These are phyloP conservation scores for Cyrtorhinus lividipennis DNA, from an alignment of 1,140 invertebrate genomes.

Conservation along the genomic window DNA sequence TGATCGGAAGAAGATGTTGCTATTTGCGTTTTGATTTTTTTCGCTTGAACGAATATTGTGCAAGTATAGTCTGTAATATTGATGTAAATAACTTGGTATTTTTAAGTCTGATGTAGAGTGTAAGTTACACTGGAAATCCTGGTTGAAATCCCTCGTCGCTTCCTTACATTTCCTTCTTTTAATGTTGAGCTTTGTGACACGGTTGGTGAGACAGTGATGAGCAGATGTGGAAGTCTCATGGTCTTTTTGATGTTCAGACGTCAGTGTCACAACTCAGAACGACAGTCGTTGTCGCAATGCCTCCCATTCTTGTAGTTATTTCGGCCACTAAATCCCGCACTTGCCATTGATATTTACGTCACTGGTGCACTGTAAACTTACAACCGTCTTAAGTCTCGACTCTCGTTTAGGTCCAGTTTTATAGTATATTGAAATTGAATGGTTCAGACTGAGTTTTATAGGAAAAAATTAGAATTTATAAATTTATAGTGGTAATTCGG, in stretches of 20 bases:
- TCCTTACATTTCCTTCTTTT: background rate
- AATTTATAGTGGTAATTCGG: no score
- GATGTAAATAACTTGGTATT: background rate
- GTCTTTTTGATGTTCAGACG: no score
- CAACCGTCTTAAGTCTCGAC: background rate
- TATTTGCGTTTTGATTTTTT: background rate
- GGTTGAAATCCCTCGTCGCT: background rate
- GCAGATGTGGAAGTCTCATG: no score
- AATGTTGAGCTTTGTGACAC: no score
- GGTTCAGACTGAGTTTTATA: background rate
- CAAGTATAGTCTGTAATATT: background rate
- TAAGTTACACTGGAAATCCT: background rate
- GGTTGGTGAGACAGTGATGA: no score
- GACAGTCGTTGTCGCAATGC: background rate
- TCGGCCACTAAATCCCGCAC: background rate
- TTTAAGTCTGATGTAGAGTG: conserved; percentile 4
- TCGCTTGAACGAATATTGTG: conserved; percentile 7
- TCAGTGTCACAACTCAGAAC: background rate
- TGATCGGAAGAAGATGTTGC: background rate
- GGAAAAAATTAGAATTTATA: background rate
- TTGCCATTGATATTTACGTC: background rate
- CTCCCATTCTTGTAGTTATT: background rate
- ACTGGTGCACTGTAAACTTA: no score
- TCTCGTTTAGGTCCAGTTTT: background rate
- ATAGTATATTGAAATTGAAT: background rate